Percentiles rank a stretch among this genome's conserved stretches.
These are phyloP conservation scores for Drosophila flavopinicola DNA, from an alignment of 2,888 invertebrate genomes.

Conservation along the genomic window DNA sequence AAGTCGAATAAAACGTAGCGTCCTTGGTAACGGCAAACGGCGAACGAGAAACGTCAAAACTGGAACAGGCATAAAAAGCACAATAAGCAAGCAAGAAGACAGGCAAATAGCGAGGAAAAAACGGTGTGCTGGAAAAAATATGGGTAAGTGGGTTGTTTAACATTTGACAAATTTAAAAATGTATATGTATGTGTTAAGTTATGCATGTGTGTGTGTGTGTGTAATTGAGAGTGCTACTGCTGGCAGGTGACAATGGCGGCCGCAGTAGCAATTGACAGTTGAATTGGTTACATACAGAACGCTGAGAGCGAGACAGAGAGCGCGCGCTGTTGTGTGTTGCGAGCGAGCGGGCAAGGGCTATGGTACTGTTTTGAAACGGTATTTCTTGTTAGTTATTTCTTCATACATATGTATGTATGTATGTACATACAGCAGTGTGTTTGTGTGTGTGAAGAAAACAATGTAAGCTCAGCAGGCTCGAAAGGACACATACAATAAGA, in stretches of 20 bases:
- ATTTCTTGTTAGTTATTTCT: slow-evolving; percentile 36
- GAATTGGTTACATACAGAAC: slow-evolving; percentile 41
- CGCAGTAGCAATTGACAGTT: slow-evolving; percentile 48
- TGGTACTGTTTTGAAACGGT: slow-evolving; percentile 40
- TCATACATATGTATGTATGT: slow-evolving; percentile 8
- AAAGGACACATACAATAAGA: slow-evolving; percentile 58
- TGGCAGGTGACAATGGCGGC: slow-evolving; percentile 54
- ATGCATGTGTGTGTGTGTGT: slow-evolving; percentile 4
- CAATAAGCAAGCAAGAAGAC: slow-evolving; percentile 42
- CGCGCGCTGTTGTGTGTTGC: too few species aligned
- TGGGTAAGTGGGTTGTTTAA: slow-evolving; percentile 69
- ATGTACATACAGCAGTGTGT: slow-evolving; percentile 13
- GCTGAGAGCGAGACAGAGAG: slow-evolving; percentile 26
- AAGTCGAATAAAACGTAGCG: slow-evolving; percentile 53
- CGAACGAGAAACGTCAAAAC: slow-evolving; percentile 44
- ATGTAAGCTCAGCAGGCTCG: slow-evolving; percentile 51
- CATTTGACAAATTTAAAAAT: slow-evolving; percentile 50
- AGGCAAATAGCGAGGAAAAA: slow-evolving; percentile 31
- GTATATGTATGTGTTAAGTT: slow-evolving; percentile 1
- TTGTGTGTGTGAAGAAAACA: slow-evolving; percentile 45
- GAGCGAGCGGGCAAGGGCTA: slow-evolving; percentile 21
- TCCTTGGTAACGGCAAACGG: slow-evolving; percentile 57
- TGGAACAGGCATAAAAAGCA: slow-evolving; percentile 58
- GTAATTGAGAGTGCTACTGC: slow-evolving; percentile 13
- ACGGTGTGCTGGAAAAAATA: slow-evolving; percentile 69